Evolutionary conservation across 2,888 invertebrate genomes (phyloP).

Genomic region (Pandemis heparana): DNA sequence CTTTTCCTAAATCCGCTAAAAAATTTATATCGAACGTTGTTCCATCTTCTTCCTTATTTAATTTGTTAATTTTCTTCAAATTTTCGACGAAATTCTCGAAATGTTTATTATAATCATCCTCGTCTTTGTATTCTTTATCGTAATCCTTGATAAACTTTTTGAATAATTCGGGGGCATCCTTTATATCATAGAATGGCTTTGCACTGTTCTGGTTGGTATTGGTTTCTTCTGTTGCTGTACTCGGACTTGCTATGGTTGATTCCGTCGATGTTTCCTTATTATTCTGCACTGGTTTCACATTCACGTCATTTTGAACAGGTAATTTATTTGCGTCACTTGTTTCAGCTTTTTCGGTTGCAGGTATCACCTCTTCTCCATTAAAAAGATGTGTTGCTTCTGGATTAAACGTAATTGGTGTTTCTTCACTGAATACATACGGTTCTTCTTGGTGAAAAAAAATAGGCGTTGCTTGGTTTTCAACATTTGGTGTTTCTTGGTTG

Average conservation of each 20-base stretch:
- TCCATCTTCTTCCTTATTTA: conserved; percentile 55
- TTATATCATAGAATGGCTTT: conserved; percentile 59
- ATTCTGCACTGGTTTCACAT: conserved; percentile 5
- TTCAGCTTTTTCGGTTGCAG: conserved; percentile 4
- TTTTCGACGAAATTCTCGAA: conserved; percentile 61
- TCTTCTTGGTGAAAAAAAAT: not conserved
- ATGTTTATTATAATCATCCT: conserved; percentile 57
- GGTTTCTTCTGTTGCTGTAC: not conserved
- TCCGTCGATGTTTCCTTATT: not conserved
- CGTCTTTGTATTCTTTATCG: conserved; percentile 60
- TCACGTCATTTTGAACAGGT: conserved; percentile 5
- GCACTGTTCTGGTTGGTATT: not conserved
- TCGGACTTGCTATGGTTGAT: conserved; percentile 2
- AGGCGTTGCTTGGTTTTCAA: not conserved
- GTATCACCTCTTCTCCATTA: not conserved
- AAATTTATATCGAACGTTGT: conserved; percentile 61
- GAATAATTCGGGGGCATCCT: conserved; percentile 63
- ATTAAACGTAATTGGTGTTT: not conserved
- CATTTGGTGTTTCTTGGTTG: not conserved
- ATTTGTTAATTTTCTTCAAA: conserved; percentile 63
- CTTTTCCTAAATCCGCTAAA: conserved; percentile 61
- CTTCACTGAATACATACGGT: not conserved
- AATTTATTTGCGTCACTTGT: not conserved
- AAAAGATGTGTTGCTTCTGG: not conserved
- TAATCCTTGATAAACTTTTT: conserved; percentile 59